Evolutionary conservation across 2,113 vertebrate species (phyloP), one percentile per base, ranked within the genome.

Genomic region (Silurus meridionalis): DNA sequence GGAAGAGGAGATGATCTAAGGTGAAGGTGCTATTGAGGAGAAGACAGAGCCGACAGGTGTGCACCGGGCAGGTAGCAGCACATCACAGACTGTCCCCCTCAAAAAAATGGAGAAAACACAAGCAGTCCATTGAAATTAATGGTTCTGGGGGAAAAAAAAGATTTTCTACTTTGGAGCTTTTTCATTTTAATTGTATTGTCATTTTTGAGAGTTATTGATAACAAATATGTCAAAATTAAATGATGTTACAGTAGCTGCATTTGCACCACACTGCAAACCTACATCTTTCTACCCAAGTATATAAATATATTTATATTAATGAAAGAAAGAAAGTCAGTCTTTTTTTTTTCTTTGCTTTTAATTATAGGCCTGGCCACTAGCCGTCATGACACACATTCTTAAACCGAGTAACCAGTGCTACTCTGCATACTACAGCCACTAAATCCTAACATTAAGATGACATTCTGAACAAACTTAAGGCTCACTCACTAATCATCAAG

Each of bases 1-100:
- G 90, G 89, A 90, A 93, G 92, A 94, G 92, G 94, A 94, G 94
- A 95, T 95, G 95, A 96, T 95, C 93, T 95, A 94, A 95, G 93
- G 90, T 79, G 87, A 91, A 90, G 92, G 91, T 92, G 94, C 93
- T 91, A 92, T 93, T 92, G 94, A 94, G 93, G 92, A 93, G 92
- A 95, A 93, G 92, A 94, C 90, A 92, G 91, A 93, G 92, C 89
- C 75, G 93, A 94, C 95, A 95, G 95, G 95, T 96, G 94, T 94
- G 94, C 88, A 14, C 1, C 14, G 91, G 95, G 94, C 95, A 96
- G 94, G 95, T 96, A 93, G 89, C 81, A 75, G 91, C 95, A 94
- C 93, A 94, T 95, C 93, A 53, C 90, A 86, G 89, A 79, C 91
- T 86, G 90, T 90, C 89, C 89, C 81, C 83, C 7, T 55, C 52